Conservation (phyloP, 2,888 invertebrate species). For the Camptogramma bilineatum region DNA sequence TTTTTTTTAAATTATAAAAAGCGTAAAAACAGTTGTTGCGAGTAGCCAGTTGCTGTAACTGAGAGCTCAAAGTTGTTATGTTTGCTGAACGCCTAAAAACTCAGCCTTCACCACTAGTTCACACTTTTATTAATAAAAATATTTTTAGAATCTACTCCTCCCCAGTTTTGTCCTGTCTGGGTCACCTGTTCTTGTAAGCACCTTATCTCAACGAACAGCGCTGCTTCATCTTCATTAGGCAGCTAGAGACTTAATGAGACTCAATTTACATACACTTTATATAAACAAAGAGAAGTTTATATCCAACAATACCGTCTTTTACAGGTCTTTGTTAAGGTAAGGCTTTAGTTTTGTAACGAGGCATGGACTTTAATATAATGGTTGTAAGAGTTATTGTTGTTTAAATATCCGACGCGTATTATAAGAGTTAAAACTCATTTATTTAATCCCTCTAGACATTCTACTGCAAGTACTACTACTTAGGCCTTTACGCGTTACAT, state of each 20-base stretch:
- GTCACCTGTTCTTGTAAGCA: conserved; percentile 46
- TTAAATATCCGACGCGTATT: not conserved
- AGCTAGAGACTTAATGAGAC: conserved; percentile 48
- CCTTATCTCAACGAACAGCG: conserved; percentile 48
- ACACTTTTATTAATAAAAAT: not conserved
- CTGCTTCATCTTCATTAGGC: conserved; percentile 48
- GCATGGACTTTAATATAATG: not conserved
- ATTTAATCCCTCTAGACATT: too few species aligned
- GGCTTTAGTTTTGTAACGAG: not conserved
- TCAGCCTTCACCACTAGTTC: too few species aligned
- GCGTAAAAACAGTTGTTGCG: too few species aligned
- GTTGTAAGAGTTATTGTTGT: not conserved
- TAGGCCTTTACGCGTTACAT: too few species aligned
- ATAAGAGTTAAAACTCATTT: not conserved
- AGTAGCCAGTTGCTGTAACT: too few species aligned
- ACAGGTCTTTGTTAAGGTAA: conserved; percentile 11
- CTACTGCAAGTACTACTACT: too few species aligned
- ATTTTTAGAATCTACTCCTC: conserved; percentile 9
- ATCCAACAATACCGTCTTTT: conserved; percentile 33
- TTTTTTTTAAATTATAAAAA: too few species aligned
- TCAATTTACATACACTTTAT: conserved; percentile 48
- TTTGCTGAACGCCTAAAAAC: too few species aligned
- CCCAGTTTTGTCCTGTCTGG: conserved; percentile 30
- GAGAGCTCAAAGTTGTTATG: too few species aligned
- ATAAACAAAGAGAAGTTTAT: conserved; percentile 37